Conservation (phyloP, 2,113 vertebrate genomes). For the Tinamus guttatus region DNA sequence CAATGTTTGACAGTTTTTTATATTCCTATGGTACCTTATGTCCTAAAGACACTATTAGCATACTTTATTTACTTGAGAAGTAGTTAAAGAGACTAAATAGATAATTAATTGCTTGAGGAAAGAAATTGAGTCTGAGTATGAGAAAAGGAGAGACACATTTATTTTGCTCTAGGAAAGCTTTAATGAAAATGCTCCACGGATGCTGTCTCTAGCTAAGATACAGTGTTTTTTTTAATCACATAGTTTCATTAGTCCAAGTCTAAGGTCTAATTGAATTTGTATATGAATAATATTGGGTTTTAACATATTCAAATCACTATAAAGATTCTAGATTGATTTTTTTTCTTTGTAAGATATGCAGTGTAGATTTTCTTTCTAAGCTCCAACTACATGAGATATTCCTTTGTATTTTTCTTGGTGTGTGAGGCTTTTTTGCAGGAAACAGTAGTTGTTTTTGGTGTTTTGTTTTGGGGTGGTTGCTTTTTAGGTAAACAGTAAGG, state of each 20-base stretch:
- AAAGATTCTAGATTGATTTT: background rate
- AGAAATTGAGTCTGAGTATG: background rate
- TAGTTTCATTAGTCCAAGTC: background rate
- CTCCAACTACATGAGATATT: background rate
- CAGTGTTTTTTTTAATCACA: background rate
- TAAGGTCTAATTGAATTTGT: background rate
- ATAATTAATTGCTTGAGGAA: background rate
- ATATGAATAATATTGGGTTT: background rate
- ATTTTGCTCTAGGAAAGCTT: background rate
- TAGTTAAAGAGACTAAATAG: background rate
- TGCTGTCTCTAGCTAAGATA: background rate
- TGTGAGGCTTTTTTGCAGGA: background rate
- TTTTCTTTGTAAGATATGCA: background rate
- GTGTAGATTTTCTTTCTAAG: background rate
- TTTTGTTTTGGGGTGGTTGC: background rate
- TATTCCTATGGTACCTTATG: fast-evolving
- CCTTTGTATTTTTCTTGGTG: background rate
- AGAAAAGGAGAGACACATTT: background rate
- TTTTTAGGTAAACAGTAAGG: fast-evolving
- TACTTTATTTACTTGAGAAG: background rate
- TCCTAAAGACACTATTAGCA: background rate
- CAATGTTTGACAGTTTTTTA: background rate
- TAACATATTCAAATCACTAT: background rate
- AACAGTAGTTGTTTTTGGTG: background rate
- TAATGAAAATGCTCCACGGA: background rate